Conservation (phyloP, 92 coral and sea anemone species). For the Heteractis magnifica region DNA sequence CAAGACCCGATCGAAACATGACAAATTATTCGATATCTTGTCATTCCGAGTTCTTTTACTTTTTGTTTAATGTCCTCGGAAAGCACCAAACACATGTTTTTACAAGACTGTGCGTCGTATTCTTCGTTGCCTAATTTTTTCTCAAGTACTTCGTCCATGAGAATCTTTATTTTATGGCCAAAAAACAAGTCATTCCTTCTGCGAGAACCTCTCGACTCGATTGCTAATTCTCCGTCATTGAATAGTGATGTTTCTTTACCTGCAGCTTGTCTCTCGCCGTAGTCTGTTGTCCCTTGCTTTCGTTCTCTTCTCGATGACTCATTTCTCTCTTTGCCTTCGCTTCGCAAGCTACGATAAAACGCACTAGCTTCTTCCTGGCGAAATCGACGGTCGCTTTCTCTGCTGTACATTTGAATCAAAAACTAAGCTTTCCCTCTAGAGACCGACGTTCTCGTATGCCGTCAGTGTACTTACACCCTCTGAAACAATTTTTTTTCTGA, state of each 20-base stretch:
- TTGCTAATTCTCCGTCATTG: slow-evolving; percentile 6
- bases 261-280: background rate
- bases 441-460: background rate
- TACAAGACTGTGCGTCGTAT: slow-evolving; percentile 54
- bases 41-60: slow-evolving; percentile 70
- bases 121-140: slow-evolving; percentile 42
- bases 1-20: slow-evolving; percentile 76
- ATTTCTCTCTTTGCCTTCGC: slow-evolving; percentile 21
- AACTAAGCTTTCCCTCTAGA: background rate
- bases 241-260: slow-evolving; percentile 1
- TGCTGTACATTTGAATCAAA: slow-evolving; percentile 22
- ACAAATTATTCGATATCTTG: slow-evolving; percentile 72
- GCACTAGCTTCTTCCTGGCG: slow-evolving; percentile 40
- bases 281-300: slow-evolving; percentile 2
- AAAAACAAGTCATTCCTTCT: slow-evolving; percentile 37
- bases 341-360: slow-evolving; percentile 61
- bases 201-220: background rate
- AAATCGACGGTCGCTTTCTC: slow-evolving; percentile 28
- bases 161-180: slow-evolving; percentile 53
- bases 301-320: slow-evolving; percentile 23
- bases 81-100: slow-evolving; percentile 50
- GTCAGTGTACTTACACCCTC: background rate
- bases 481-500: background rate
- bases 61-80: slow-evolving; percentile 73
- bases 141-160: slow-evolving; percentile 67